Evolutionary conservation across 2,888 invertebrate species (phyloP), one percentile per base, ranked within the genome.

Genomic region (Baccha elongata): DNA sequence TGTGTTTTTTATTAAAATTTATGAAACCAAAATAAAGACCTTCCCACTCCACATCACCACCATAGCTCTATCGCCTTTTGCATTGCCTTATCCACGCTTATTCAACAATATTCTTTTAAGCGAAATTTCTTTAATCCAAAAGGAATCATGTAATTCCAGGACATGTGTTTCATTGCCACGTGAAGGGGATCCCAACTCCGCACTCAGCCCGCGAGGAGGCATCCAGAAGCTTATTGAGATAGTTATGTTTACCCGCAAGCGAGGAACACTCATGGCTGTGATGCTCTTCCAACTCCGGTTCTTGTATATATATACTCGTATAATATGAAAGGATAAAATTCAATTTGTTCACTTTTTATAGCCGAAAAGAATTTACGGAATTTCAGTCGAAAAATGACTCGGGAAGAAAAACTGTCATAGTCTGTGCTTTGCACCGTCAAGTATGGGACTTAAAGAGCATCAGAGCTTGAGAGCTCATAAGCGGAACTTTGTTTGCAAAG

Each of bases 1-100:
- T 76, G 76, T 83, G 76, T 76, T 83, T 83, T n/a, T 83, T 83
- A 83, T 83, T 83, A 76, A 83, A 83, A 83, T 83, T 76, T 83
- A 83, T 83, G 81, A 83, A 83, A 83, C 81, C 71, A 67, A 76
- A 80, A 74, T 80, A 74, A 75, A 52, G 52, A 52, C 80, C 64
- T 50, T 21, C 37, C 26, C 35, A n/a, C 26, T 21, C 37, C 21
- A 4, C 29, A 3, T 10, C 37, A 13, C 13, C 23, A 6, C 23
- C 5, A 10, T 10, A 29, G 13, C 15, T n/a, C 21, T 26, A 32
- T 10, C 29, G 7, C 42, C 11, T 4, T 29, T 40, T 58, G 40
- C 44, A 44, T n/a, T 44, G 42, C 44, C 29, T 60, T 60, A 44
- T 48, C 11, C 29, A 13, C 46, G 15, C 60, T 37, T 62, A 58